A percentile compares a stretch with the other conserved stretches of the same genome.
These are phyloP conservation scores for Monopis laevigella DNA, from an alignment of 2,888 invertebrate species.

Conservation along the genomic window DNA sequence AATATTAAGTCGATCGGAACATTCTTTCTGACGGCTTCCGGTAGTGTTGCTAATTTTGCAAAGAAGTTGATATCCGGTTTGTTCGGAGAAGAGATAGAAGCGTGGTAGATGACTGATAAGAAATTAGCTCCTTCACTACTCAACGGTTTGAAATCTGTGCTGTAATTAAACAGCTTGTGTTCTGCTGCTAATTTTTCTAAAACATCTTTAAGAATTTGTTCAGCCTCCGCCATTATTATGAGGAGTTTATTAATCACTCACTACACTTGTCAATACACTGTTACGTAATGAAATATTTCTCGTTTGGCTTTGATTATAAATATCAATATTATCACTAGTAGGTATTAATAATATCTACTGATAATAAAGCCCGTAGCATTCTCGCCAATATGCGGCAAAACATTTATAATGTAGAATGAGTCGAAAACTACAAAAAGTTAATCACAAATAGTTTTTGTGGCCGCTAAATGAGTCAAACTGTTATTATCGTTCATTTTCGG, in stretches of 20 bases:
- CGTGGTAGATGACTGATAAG: conserved; percentile 29
- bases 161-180: conserved; percentile 20
- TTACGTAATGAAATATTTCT: too few relatives aligned
- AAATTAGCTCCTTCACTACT: conserved; percentile 34
- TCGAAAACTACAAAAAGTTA: too few relatives aligned
- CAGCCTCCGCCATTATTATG: conserved; percentile 1
- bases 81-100: conserved; percentile 19
- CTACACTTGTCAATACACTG: too few relatives aligned
- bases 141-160: conserved; percentile 23
- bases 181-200: conserved; percentile 18
- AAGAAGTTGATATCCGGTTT: conserved; percentile 28
- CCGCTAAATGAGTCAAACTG: too few relatives aligned
- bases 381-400: too few relatives aligned
- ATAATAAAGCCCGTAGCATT: too few relatives aligned
- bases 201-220: background rate
- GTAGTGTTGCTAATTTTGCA: conserved; percentile 30
- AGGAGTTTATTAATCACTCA: background rate
- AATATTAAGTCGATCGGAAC: conserved; percentile 22
- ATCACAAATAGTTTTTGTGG: too few relatives aligned
- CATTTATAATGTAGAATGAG: too few relatives aligned
- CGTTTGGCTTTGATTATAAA: too few relatives aligned
- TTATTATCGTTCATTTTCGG: too few relatives aligned
- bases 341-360: too few relatives aligned
- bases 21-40: conserved; percentile 23
- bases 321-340: too few relatives aligned